A percentile compares a stretch with the other conserved stretches of the same genome.
phyloP scores from a whole-genome alignment of 2,888 invertebrate genomes.

The Arrhopalites spinosus region DNA sequence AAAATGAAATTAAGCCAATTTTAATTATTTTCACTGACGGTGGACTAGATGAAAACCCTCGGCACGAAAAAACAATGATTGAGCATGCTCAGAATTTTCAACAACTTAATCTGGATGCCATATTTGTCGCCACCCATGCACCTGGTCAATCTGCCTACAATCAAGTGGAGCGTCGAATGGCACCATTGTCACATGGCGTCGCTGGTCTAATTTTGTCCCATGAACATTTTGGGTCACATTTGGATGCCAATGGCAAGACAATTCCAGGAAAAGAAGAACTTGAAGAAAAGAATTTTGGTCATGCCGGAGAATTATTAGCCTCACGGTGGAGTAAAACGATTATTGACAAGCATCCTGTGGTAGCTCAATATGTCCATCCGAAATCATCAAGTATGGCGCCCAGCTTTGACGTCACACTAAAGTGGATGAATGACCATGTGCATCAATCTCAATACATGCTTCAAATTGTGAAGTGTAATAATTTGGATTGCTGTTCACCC shows the following conservation, averaged over 20 bases:
- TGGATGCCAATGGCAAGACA: too few species aligned
- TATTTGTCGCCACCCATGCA: constrained; percentile 29
- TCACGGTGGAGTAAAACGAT: constrained; percentile 57
- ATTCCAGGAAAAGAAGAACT: constrained; percentile 43
- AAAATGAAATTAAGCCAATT: constrained; percentile 56
- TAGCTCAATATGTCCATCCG: constrained; percentile 26
- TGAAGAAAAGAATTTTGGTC: constrained; percentile 58
- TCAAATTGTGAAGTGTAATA: constrained; percentile 36
- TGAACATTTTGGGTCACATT: constrained; percentile 54
- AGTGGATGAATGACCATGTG: constrained; percentile 24
- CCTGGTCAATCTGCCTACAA: constrained; percentile 32
- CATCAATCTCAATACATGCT: constrained; percentile 31
- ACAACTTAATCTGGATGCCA: constrained; percentile 31
- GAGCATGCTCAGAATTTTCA: constrained; percentile 44
- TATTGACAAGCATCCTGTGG: constrained; percentile 55
- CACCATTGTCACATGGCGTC: constrained; percentile 46
- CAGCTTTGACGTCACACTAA: neutral
- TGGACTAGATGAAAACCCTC: constrained; percentile 53
- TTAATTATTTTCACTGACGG: constrained; percentile 56
- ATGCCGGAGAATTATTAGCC: constrained; percentile 58
- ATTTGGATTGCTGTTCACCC: constrained; percentile 14
- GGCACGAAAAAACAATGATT: neutral
- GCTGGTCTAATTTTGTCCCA: constrained; percentile 53
- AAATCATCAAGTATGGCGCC: neutral
- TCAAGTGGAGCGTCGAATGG: constrained; percentile 37